Evolutionary conservation across 2,888 invertebrate genomes (phyloP).

Genomic region (Drosophila leonis): DNA sequence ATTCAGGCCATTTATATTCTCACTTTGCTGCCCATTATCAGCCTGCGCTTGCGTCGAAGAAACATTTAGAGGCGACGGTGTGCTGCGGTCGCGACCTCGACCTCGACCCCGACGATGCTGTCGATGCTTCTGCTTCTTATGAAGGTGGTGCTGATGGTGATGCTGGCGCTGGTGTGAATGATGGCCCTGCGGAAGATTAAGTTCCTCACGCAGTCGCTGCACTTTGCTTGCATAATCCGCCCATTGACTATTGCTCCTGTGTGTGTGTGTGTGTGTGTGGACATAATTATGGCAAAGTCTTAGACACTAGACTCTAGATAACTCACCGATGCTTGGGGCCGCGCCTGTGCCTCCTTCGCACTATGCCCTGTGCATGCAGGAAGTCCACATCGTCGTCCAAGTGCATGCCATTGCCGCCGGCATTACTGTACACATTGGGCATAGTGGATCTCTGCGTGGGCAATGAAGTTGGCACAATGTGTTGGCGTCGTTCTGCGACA

Average conservation of each 20-base stretch:
- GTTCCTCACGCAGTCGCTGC: constrained; percentile 82
- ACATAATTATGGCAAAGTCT: background rate
- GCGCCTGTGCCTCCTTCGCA: constrained; percentile 82
- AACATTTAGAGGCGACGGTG: constrained; percentile 68
- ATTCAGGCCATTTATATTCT: constrained; percentile 62
- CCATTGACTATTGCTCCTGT: constrained; percentile 58
- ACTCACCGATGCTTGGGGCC: constrained; percentile 84
- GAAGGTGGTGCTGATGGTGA: constrained; percentile 47
- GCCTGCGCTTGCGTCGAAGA: constrained; percentile 77
- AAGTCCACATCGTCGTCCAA: constrained; percentile 85
- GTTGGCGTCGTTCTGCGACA: constrained; percentile 83
- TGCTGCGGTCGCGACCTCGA: constrained; percentile 42
- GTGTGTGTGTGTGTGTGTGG: background rate
- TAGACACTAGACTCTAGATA: background rate
- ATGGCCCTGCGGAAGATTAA: constrained; percentile 77
- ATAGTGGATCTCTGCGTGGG: constrained; percentile 84
- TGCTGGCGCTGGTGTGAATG: constrained; percentile 38
- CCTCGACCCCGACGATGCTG: constrained; percentile 50
- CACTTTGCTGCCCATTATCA: constrained; percentile 40
- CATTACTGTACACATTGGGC: constrained; percentile 85
- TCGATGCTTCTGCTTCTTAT: constrained; percentile 53
- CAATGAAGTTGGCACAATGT: constrained; percentile 83
- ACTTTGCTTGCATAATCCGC: constrained; percentile 79
- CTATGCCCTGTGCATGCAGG: constrained; percentile 82
- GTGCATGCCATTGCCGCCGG: constrained; percentile 85